Base-by-base conservation (phyloP, 1,140 invertebrate genomes). In the Drosophila azteca region DNA sequence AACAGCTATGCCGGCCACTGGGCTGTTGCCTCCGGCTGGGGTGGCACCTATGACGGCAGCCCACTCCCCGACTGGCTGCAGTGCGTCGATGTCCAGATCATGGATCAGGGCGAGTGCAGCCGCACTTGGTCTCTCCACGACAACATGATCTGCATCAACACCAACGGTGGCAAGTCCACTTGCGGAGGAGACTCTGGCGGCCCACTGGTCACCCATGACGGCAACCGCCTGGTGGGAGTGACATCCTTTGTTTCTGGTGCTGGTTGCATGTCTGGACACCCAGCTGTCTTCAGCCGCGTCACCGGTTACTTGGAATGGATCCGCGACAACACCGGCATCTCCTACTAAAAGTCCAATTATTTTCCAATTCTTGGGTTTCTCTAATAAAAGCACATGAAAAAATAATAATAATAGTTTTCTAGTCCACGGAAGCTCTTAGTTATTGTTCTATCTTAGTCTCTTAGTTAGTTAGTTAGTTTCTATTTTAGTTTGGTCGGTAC, bases 181-280 rank as follows among this genome's bases (percentile, higher is more conserved):
- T 91, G 90, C 72, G 68, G 80, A 46, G 93, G 93, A 63, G 93
- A 94, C 90, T 93, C 93, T 62, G 93, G 93, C 52, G 93, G 93
- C 31, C 92, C 93, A 8, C 71, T 94, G 62, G 90, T 92, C 0
- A 55, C 45, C 9, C 48, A 65, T 15, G 66, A 82, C 9, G 55
- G 77, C 43, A 62, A 66, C 55, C 58, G 67, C 24, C 51, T 83
- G 31, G 59, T 73, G 3, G 70, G 70, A 60, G 64, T 80, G 62
- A 44, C 80, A 60, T 77, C 78, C 58, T 66, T 58, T 22, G 79
- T 48, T 2, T 61, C 69, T 11, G 24, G 35, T 13, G 41, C 52
- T 15, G 85, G 85, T 48, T 90, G 88, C 57, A 49, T 80, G 65
- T 29, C 64, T 8, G 93, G 92, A 15, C 77, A 67, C 35, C 93